Evolutionary conservation across 1,140 invertebrate species (phyloP).

Genomic region (Armadillidium nasatum): DNA sequence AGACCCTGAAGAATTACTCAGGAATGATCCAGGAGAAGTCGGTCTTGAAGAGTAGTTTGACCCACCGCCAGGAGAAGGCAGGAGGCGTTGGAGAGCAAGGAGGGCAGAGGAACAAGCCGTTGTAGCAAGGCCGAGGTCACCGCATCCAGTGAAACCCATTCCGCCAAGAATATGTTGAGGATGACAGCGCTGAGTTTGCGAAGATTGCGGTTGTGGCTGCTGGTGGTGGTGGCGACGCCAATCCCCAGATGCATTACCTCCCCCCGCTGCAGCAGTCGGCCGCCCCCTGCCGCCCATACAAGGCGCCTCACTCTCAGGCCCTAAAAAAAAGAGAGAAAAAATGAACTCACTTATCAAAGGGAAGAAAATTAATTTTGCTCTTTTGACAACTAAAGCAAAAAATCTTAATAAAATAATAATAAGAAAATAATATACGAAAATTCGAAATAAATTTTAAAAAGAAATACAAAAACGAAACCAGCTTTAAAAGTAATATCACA

Average conservation of each 20-base stretch:
- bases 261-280: background rate
- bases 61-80: background rate
- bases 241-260: background rate
- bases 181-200: background rate
- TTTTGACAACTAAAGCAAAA: too few relatives aligned
- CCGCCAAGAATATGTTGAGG: background rate
- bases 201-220: background rate
- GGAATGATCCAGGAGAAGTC: background rate
- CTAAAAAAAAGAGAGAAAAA: background rate
- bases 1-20: background rate
- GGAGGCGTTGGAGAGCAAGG: slow-evolving; percentile 1
- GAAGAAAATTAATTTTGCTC: too few relatives aligned
- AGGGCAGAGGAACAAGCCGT: background rate
- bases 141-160: background rate
- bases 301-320: background rate
- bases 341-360: too few relatives aligned
- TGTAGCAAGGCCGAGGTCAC: background rate
- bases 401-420: too few relatives aligned
- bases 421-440: too few relatives aligned
- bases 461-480: too few relatives aligned
- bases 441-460: too few relatives aligned
- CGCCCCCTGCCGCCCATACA: slow-evolving; percentile 3
- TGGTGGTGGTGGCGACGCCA: background rate
- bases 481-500: too few relatives aligned
- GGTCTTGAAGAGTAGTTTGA: background rate